Evolutionary conservation across 2,888 invertebrate species (phyloP), one percentile per base, ranked within the genome.

Genomic region (Torymus tubicola): DNA sequence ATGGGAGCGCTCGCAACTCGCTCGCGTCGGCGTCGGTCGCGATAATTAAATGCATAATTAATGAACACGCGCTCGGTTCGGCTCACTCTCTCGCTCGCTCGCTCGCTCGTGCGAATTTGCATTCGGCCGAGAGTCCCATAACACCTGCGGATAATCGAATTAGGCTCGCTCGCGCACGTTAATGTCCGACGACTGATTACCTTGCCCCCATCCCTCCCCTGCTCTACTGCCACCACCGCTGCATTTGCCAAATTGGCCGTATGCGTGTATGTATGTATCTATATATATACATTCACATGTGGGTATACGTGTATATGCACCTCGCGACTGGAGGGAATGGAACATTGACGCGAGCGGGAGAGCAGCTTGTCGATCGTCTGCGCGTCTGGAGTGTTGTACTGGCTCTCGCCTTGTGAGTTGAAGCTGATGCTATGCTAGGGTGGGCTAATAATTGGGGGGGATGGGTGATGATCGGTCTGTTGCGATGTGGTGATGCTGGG

Each of bases 31-130:
- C 68, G 42, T 24, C 31, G 31, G 58, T 69, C 73, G 72, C 69
- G 81, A 83, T 83, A 82, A 84, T 84, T 82, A 84, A 83, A 84
- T 83, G 84, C 84, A 84, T 84, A 84, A 83, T 84, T 85, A 85
- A 83, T 83, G 83, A 81, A 82, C 76, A 72, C 81, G 81, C 79
- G 83, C 76, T 80, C 75, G 78, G 80, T 70, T 16, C 63, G 50
- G 55, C 53, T 18, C 58, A n/a, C n/a, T n/a, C n/a, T n/a, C n/a
- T n/a, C n/a, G 11, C 12, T 11, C n/a, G 50, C 13, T 5, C n/a
- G 24, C 50, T 5, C 53, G 42, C 24, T 21, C 42, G 68, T 60
- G 52, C 61, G 67, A 71, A 83, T 83, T 83, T 82, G 82, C 83
- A 84, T 84, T 82, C 72, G 64, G 61, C n/a, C n/a, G 55, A 5